These are phyloP conservation scores for Willowsia nigromaculata DNA, from an alignment of 2,888 invertebrate species.

Conservation along the genomic window DNA sequence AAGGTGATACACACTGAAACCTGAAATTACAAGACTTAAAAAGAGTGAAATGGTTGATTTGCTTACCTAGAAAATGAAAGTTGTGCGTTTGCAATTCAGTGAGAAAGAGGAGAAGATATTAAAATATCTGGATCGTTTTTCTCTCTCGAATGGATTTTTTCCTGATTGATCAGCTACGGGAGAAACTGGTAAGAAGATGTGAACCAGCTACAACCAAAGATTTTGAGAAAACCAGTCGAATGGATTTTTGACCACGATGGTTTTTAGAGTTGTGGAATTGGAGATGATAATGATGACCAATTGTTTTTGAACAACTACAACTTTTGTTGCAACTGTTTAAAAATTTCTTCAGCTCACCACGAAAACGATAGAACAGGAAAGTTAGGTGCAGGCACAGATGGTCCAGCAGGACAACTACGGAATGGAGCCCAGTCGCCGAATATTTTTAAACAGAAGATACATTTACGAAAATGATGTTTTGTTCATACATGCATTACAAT, in stretches of 20 bases:
- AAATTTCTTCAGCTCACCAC: constrained; percentile 2
- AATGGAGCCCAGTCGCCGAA: constrained; percentile 28
- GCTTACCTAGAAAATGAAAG: constrained; percentile 22
- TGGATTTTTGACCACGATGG: neutral
- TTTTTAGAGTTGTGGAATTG: neutral
- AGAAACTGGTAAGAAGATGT: neutral
- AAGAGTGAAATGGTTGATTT: neutral
- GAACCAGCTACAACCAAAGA: constrained; percentile 2
- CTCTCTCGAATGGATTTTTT: neutral
- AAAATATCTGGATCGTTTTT: constrained; percentile 42
- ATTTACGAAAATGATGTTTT: neutral
- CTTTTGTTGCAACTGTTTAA: constrained; percentile 53
- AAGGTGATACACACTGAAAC: neutral
- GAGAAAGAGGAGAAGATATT: constrained; percentile 11
- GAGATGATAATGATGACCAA: constrained; percentile 27
- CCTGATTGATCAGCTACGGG: constrained; percentile 46
- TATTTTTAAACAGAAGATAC: constrained; percentile 51
- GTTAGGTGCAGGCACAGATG: constrained; percentile 64
- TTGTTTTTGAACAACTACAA: constrained; percentile 52
- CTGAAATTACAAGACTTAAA: constrained; percentile 6
- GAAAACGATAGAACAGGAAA: constrained; percentile 18
- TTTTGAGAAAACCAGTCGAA: constrained; percentile 47
- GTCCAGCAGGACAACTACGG: constrained; percentile 62
- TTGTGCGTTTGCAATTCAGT: neutral
- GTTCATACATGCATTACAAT: neutral